Evolutionary conservation across 2,888 invertebrate genomes (phyloP).

Genomic region (Pyrrhosoma nymphula): DNA sequence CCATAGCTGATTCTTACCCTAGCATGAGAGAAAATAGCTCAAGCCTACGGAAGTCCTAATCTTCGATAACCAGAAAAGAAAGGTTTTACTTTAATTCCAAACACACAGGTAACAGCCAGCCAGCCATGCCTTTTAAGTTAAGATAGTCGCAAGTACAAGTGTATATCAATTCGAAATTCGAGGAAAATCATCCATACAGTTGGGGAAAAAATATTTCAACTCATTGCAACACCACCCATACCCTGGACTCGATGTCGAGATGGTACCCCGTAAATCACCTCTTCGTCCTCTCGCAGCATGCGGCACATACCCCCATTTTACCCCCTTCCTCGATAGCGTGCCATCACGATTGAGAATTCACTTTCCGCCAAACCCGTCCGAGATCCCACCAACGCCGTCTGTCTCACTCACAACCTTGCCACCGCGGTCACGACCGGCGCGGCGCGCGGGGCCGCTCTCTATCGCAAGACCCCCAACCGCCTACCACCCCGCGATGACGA

Average conservation of each 20-base stretch:
- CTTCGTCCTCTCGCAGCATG: background rate
- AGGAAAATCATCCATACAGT: too few relatives aligned
- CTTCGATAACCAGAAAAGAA: too few relatives aligned
- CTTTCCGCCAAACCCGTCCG: background rate
- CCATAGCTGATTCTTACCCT: too few relatives aligned
- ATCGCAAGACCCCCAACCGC: background rate
- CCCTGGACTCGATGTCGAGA: background rate
- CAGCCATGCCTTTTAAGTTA: too few relatives aligned
- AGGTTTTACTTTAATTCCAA: too few relatives aligned
- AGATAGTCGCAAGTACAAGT: too few relatives aligned
- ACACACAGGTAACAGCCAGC: too few relatives aligned
- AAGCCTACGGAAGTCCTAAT: too few relatives aligned
- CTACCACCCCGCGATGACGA: background rate
- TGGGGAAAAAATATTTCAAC: too few relatives aligned
- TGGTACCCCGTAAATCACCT: background rate
- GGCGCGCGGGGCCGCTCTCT: background rate
- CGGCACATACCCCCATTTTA: background rate
- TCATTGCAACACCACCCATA: background rate
- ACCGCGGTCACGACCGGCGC: constrained; percentile 21
- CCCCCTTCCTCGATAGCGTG: background rate
- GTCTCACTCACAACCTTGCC: background rate
- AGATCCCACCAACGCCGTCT: background rate
- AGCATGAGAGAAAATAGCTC: too few relatives aligned
- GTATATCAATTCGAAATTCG: too few relatives aligned
- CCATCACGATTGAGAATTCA: background rate